Percentiles rank a stretch among this genome's conserved stretches.
Conservation (phyloP, 2,888 invertebrate species). For the Cephus nigrinus region DNA sequence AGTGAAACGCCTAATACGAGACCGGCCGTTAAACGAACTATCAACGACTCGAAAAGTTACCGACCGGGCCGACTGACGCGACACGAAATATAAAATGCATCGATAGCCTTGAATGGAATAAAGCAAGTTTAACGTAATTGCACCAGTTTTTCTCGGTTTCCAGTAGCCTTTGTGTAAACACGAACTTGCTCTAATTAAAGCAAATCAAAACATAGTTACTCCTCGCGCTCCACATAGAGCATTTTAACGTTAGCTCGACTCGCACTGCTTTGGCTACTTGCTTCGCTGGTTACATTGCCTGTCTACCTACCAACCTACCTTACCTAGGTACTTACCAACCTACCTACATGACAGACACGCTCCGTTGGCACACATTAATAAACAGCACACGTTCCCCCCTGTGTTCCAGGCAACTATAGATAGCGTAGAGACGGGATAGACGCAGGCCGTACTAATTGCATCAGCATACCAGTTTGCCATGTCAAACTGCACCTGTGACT, state of each 20-base stretch:
- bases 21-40: no score
- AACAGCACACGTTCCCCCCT: slow-evolving; percentile 35
- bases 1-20: no score
- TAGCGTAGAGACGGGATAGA: slow-evolving; percentile 38
- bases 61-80: no score
- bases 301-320: slow-evolving; percentile 31
- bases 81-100: no score
- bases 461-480: slow-evolving; percentile 58
- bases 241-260: slow-evolving; percentile 9
- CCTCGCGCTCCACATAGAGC: slow-evolving; percentile 18
- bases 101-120: slow-evolving; percentile 34
- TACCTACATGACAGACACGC: slow-evolving; percentile 52
- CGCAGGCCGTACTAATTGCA: slow-evolving; percentile 55
- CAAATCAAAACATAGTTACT: slow-evolving; percentile 42
- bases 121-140: slow-evolving; percentile 43
- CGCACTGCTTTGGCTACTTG: slow-evolving; percentile 5
- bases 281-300: slow-evolving; percentile 1
- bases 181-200: slow-evolving; percentile 58
- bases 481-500: slow-evolving; percentile 57
- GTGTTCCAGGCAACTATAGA: slow-evolving; percentile 22
- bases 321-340: slow-evolving; percentile 19
- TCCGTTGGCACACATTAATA: slow-evolving; percentile 56
- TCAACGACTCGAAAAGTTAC: no score
- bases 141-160: slow-evolving; percentile 43
- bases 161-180: slow-evolving; percentile 41